These are phyloP conservation scores for Unio delphinus DNA, from an alignment of 2,888 invertebrate genomes.

Conservation along the genomic window DNA sequence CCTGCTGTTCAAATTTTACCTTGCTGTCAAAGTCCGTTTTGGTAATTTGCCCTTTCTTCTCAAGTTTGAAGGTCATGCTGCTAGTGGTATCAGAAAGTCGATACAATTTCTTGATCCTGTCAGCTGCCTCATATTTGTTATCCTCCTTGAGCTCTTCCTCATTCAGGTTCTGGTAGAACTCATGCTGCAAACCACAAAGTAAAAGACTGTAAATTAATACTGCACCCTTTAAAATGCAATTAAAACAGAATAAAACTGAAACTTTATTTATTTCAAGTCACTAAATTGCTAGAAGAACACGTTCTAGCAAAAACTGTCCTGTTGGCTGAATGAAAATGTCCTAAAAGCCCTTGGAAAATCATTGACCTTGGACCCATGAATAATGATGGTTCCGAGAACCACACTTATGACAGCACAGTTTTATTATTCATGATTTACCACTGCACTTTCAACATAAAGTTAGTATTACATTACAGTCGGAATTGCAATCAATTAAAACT, in stretches of 20 bases:
- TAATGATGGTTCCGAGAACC: no score
- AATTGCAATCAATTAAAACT: no score
- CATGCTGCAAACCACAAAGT: conserved; percentile 45
- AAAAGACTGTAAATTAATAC: conserved; percentile 1
- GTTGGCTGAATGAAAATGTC: no score
- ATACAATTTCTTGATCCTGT: conserved; percentile 41
- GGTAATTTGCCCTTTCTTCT: conserved; percentile 48
- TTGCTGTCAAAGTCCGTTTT: conserved; percentile 55
- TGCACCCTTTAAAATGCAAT: background rate
- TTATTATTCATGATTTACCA: no score
- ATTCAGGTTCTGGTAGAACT: conserved; percentile 53
- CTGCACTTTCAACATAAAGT: no score
- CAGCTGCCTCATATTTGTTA: conserved; percentile 21
- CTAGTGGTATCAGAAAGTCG: conserved; percentile 59
- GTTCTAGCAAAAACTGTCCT: no score
- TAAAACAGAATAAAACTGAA: background rate
- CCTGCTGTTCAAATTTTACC: conserved; percentile 27
- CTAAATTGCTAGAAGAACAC: no score
- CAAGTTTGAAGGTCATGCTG: conserved; percentile 43
- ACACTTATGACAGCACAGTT: no score
- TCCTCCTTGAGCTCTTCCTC: conserved; percentile 45
- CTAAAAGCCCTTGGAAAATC: no score
- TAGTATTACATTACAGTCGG: no score
- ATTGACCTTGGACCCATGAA: no score
- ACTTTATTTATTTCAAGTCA: no score